These are phyloP conservation scores for Mythimna pallens DNA, from an alignment of 2,888 invertebrate genomes.

Conservation along the genomic window DNA sequence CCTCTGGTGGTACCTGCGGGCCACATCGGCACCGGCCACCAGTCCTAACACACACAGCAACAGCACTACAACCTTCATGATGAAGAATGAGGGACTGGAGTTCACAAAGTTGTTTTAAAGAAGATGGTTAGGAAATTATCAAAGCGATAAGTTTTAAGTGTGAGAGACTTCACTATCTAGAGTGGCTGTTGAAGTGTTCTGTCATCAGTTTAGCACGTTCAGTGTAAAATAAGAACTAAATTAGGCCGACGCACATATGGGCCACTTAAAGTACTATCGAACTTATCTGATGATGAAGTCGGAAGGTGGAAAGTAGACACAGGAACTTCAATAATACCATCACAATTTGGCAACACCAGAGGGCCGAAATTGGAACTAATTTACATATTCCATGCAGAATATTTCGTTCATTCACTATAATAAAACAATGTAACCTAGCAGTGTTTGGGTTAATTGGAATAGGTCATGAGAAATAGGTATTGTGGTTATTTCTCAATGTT, in stretches of 20 bases:
- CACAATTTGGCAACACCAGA: slow-evolving; percentile 58
- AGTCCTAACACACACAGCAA: slow-evolving; percentile 19
- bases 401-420: slow-evolving; percentile 58
- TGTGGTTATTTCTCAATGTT: no score
- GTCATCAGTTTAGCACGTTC: background rate
- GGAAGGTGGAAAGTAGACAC: no score
- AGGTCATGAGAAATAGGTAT: no score
- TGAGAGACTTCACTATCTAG: background rate
- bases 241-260: no score
- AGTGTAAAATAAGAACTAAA: no score
- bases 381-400: slow-evolving; percentile 57
- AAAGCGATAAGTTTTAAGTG: slow-evolving; percentile 21
- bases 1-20: slow-evolving; percentile 34
- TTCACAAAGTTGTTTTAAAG: slow-evolving; percentile 11
- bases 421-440: background rate
- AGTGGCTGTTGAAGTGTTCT: background rate
- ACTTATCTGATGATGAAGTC: no score
- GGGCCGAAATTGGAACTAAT: slow-evolving; percentile 47
- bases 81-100: slow-evolving; percentile 1
- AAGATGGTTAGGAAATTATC: background rate
- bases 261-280: no score
- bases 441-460: no score
- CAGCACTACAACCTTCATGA: slow-evolving; percentile 23
- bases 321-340: slow-evolving; percentile 44
- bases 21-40: slow-evolving; percentile 20